phyloP scores from a whole-genome alignment of 2,888 invertebrate species.

The Drosophila vallismaia region DNA sequence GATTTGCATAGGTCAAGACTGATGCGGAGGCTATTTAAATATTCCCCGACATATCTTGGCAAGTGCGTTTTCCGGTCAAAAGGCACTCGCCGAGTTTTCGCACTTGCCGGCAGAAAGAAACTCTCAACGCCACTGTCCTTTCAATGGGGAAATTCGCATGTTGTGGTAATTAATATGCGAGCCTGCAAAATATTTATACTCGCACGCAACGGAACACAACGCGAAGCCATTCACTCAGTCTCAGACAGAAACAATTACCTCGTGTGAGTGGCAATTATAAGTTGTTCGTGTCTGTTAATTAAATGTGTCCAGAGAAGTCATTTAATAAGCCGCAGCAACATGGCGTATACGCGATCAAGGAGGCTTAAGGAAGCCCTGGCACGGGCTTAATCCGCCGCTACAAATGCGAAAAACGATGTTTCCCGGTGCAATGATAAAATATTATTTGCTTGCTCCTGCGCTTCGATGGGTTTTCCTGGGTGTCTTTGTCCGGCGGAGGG shows the following conservation, averaged over 20 bases:
- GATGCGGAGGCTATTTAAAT: conserved; percentile 11
- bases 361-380: conserved; percentile 26
- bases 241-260: conserved; percentile 47
- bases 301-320: conserved; percentile 80
- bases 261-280: conserved; percentile 66
- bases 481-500: conserved; percentile 19
- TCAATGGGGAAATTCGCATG: conserved; percentile 46
- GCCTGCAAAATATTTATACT: conserved; percentile 67
- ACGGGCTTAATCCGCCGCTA: conserved; percentile 23
- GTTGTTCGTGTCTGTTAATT: conserved; percentile 78
- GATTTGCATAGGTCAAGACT: conserved; percentile 13
- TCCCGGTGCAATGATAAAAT: conserved; percentile 5
- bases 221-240: conserved; percentile 21
- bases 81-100: conserved; percentile 13
- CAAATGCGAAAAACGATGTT: conserved; percentile 4
- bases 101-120: conserved; percentile 9
- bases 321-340: conserved; percentile 68
- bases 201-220: conserved; percentile 44
- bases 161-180: conserved; percentile 62
- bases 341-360: conserved; percentile 46
- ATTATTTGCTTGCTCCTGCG: conserved; percentile 4
- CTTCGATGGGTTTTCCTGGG: neutral
- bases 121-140: conserved; percentile 8
- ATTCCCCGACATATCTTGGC: conserved; percentile 12
- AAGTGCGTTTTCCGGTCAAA: conserved; percentile 22